A percentile compares a stretch with the other conserved stretches of the same genome.
These are phyloP conservation scores for Lepidiolamprologus cunningtoni DNA, from an alignment of 2,113 vertebrate species.

Conservation along the genomic window DNA sequence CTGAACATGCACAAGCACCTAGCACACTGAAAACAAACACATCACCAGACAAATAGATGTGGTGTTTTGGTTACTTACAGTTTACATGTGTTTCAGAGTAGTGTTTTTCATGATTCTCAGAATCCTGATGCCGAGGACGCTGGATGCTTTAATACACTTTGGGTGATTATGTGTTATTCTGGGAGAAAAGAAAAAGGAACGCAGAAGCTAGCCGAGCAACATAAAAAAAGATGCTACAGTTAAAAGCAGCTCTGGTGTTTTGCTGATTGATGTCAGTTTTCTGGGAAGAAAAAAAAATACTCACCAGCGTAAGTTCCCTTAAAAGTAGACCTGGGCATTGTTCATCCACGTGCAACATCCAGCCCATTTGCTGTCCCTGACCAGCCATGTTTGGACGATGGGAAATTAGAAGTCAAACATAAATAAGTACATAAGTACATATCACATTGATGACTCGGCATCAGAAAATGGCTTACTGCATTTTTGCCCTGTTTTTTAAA, in stretches of 20 bases:
- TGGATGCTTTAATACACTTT: neutral
- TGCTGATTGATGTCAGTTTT: neutral
- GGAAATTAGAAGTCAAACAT: neutral
- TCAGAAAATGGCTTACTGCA: neutral
- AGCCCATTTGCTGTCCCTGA: neutral
- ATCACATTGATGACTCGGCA: neutral
- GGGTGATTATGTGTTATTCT: neutral
- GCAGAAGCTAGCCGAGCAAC: neutral
- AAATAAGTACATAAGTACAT: neutral
- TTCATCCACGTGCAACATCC: neutral
- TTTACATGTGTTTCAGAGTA: neutral
- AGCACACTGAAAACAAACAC: neutral
- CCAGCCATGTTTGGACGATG: neutral
- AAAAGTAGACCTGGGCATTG: neutral
- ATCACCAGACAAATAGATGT: neutral
- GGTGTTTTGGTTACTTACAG: neutral
- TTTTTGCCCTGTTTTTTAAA: neutral
- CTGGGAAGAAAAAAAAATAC: neutral
- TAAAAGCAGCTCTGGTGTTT: neutral
- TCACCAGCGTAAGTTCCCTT: neutral
- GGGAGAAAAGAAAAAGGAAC: neutral
- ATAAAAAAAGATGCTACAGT: neutral
- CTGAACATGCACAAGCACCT: neutral
- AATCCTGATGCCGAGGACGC: neutral
- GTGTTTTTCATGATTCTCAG: neutral